phyloP scores from a whole-genome alignment of 2,888 invertebrate species.

The Pyrrhia umbra region DNA sequence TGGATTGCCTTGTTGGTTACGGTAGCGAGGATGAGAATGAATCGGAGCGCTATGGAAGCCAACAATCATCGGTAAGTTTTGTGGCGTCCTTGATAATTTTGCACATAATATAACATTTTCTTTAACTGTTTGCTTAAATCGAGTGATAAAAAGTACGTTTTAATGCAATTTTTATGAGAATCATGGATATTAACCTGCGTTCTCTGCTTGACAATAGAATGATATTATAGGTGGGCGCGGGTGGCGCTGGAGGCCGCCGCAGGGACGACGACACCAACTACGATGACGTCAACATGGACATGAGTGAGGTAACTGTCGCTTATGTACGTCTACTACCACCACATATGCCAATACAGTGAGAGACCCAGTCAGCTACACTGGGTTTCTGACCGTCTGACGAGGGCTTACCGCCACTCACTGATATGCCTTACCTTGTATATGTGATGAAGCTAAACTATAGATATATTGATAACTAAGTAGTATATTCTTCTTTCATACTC shows the following conservation, averaged over 20 bases:
- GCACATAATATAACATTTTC: slow-evolving; percentile 1
- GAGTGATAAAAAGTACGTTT: slow-evolving; percentile 10
- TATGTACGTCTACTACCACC: slow-evolving; percentile 35
- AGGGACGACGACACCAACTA: slow-evolving; percentile 92
- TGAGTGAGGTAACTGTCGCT: slow-evolving; percentile 92
- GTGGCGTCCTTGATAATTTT: slow-evolving; percentile 66
- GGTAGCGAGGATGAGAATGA: slow-evolving; percentile 95
- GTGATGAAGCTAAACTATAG: slow-evolving; percentile 40
- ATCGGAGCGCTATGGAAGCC: slow-evolving; percentile 77
- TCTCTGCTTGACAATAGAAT: slow-evolving; percentile 91
- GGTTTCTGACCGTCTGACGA: slow-evolving; percentile 19
- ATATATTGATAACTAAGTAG: slow-evolving; percentile 47
- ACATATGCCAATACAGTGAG: slow-evolving; percentile 41
- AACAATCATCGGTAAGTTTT: slow-evolving; percentile 80
- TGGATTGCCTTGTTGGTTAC: slow-evolving; percentile 95
- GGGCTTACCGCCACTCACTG: slow-evolving; percentile 29
- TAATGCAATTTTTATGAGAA: slow-evolving; percentile 56
- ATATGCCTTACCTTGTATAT: slow-evolving; percentile 32
- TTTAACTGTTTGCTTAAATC: slow-evolving; percentile 4
- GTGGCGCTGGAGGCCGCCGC: slow-evolving; percentile 71
- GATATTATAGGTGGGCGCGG: slow-evolving; percentile 87
- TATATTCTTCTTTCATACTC: slow-evolving; percentile 55
- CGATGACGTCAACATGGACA: slow-evolving; percentile 94
- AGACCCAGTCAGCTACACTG: slow-evolving; percentile 31
- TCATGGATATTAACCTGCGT: slow-evolving; percentile 85